Conservation (phyloP, 2,113 vertebrate species). For the Pelmatolapia mariae region DNA sequence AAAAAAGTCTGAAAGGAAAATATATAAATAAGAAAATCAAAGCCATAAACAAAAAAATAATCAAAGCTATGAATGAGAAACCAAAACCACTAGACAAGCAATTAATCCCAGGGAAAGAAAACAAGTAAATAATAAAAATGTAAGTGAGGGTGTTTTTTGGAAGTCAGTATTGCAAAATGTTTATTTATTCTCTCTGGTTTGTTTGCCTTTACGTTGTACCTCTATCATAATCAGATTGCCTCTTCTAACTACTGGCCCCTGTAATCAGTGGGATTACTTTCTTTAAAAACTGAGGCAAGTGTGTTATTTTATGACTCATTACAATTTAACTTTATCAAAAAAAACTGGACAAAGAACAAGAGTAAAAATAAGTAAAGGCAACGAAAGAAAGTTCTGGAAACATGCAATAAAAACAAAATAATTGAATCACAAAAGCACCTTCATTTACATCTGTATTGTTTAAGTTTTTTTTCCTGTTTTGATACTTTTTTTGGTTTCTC, state of each 20-base stretch:
- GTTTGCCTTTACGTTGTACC: slow-evolving; percentile 14
- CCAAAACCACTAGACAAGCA: slow-evolving; percentile 7
- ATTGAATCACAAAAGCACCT: slow-evolving; percentile 11
- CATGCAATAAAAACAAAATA: neutral
- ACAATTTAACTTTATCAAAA: too few species aligned
- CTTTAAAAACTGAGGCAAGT: neutral
- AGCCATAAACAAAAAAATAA: slow-evolving; percentile 20
- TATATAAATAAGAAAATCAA: slow-evolving; percentile 48
- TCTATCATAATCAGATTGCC: neutral
- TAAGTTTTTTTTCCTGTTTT: neutral
- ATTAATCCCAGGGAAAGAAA: neutral
- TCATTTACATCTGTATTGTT: slow-evolving; percentile 6
- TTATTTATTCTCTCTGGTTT: neutral
- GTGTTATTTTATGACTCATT: neutral
- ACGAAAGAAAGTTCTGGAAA: neutral
- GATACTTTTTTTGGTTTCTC: slow-evolving; percentile 2
- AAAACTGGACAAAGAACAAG: neutral
- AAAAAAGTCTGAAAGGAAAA: slow-evolving; percentile 46
- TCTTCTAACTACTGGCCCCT: neutral
- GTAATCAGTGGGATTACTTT: neutral
- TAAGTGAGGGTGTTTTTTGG: slow-evolving; percentile 13
- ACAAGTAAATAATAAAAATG: neutral
- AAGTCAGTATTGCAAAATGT: neutral
- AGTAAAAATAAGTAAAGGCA: slow-evolving; percentile 5
- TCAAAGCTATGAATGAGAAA: slow-evolving; percentile 28